Evolutionary conservation across 2,888 invertebrate species (phyloP).

Genomic region (Urechis unicinctus): DNA sequence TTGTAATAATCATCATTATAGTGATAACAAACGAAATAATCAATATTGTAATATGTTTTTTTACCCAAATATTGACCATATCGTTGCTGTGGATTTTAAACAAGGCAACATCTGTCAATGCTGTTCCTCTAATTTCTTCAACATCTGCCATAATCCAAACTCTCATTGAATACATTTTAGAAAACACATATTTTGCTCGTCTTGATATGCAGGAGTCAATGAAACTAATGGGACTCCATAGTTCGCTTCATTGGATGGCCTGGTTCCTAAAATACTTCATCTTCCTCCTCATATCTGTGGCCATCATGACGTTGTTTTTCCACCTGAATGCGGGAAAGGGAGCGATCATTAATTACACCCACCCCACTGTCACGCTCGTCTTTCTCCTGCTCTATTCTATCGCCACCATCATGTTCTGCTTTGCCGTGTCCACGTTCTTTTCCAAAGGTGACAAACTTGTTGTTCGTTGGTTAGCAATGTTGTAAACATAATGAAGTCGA

Average conservation of each 20-base stretch:
- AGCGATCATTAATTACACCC: conserved; percentile 63
- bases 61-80: too few relatives aligned
- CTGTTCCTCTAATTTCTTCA: too few relatives aligned
- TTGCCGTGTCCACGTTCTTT: conserved; percentile 72
- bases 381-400: conserved; percentile 66
- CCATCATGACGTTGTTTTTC: conserved; percentile 46
- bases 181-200: neutral
- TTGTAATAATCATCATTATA: too few relatives aligned
- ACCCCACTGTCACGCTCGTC: conserved; percentile 62
- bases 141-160: too few relatives aligned
- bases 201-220: conserved; percentile 65
- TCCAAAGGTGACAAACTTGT: conserved; percentile 66
- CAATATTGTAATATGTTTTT: too few relatives aligned
- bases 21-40: too few relatives aligned
- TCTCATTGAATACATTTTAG: neutral
- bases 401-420: conserved; percentile 67
- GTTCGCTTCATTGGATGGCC: conserved; percentile 75
- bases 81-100: too few relatives aligned
- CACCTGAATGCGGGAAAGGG: conserved; percentile 27
- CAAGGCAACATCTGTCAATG: too few relatives aligned
- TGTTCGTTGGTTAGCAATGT: too few relatives aligned
- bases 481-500: too few relatives aligned
- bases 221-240: conserved; percentile 80
- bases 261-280: conserved; percentile 74
- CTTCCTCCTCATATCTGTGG: conserved; percentile 59